Percentiles rank a stretch among this genome's conserved stretches.
These are phyloP conservation scores for Triops cancriformis DNA, from an alignment of 1,140 invertebrate genomes.

Conservation along the genomic window DNA sequence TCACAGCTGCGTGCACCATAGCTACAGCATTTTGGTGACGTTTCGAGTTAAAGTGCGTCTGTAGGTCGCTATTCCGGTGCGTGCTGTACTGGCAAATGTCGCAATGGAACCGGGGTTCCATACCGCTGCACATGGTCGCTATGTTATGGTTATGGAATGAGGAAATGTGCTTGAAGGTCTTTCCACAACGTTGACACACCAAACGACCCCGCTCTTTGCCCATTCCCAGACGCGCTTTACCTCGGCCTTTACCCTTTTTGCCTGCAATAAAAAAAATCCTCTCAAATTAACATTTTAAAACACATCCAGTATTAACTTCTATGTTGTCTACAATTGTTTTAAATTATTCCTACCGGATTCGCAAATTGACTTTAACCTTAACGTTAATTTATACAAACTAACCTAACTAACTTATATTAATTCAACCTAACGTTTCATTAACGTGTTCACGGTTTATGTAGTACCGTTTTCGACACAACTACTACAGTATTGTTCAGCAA, in stretches of 20 bases:
- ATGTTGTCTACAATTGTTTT: too few species aligned
- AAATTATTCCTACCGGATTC: too few species aligned
- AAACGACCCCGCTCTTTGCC: background rate
- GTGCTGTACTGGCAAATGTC: background rate
- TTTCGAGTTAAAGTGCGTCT: background rate
- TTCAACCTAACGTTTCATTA: too few species aligned
- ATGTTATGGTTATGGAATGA: background rate
- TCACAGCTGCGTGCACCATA: background rate
- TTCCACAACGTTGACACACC: background rate
- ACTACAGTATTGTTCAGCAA: too few species aligned
- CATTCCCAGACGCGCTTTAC: background rate
- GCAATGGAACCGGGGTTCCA: background rate
- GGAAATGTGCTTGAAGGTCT: constrained; percentile 10
- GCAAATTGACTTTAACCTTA: too few species aligned
- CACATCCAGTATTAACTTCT: background rate
- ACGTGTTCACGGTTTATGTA: too few species aligned
- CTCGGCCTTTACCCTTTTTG: background rate
- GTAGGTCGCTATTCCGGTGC: background rate
- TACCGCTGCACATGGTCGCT: background rate
- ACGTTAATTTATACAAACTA: too few species aligned
- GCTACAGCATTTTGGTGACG: constrained; percentile 2
- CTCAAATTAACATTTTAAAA: background rate
- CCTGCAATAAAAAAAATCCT: background rate
- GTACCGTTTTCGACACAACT: too few species aligned
- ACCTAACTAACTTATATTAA: too few species aligned